phyloP scores from a whole-genome alignment of 2,888 invertebrate genomes.

The Phortica okadai region DNA sequence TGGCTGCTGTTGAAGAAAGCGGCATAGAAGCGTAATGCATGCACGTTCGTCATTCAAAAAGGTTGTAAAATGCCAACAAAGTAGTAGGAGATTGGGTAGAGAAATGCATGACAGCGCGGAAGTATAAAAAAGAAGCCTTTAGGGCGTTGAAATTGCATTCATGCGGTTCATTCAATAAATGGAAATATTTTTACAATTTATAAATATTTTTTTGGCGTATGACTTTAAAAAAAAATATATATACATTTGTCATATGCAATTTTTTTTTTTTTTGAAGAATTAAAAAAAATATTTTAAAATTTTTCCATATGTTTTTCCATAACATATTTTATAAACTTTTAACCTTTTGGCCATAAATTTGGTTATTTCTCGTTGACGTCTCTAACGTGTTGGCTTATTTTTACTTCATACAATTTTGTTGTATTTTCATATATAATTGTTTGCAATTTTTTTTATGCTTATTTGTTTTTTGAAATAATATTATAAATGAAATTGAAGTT shows the following conservation, averaged over 20 bases:
- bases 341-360: neutral
- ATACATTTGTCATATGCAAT: neutral
- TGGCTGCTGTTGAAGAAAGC: no score
- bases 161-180: conserved; percentile 10
- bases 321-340: neutral
- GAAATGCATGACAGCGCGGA: neutral
- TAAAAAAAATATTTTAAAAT: neutral
- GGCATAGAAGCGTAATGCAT: no score
- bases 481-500: neutral
- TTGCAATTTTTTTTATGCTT: neutral
- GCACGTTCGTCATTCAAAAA: no score
- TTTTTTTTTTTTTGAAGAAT: neutral
- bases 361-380: neutral
- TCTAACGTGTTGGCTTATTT: neutral
- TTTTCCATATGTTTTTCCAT: neutral
- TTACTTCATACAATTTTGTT: neutral
- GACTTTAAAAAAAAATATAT: neutral
- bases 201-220: neutral
- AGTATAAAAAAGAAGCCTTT: neutral
- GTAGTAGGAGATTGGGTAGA: neutral
- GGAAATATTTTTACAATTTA: neutral
- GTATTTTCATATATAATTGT: neutral
- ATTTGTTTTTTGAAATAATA: neutral
- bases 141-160: conserved; percentile 16
- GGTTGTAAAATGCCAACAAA: no score